phyloP scores from a whole-genome alignment of 2,888 invertebrate genomes.

The Chironomus tentans region DNA sequence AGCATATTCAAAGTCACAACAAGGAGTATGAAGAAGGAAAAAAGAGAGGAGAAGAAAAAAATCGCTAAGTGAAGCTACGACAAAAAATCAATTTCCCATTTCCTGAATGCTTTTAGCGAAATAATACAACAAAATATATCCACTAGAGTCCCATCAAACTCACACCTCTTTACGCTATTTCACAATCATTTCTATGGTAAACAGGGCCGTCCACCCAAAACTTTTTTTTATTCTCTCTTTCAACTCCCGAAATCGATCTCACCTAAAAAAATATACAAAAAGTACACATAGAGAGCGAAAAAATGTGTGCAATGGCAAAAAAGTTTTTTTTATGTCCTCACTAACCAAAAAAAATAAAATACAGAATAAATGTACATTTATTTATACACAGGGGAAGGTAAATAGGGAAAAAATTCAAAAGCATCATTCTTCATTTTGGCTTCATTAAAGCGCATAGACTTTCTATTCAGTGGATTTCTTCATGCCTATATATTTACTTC shows the following conservation, averaged over 20 bases:
- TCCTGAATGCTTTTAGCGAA: conserved; percentile 12
- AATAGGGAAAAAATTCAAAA: not conserved
- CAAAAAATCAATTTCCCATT: conserved; percentile 16
- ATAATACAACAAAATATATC: conserved; percentile 10
- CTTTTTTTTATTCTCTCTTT: too few relatives aligned
- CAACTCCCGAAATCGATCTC: not conserved
- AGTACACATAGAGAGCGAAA: not conserved
- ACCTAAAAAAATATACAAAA: not conserved
- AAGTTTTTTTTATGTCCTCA: not conserved
- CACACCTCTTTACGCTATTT: not conserved
- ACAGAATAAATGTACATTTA: not conserved
- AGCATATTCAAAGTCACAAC: conserved; percentile 18
- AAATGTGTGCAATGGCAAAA: not conserved
- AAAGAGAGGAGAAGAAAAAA: not conserved
- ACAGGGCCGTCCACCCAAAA: not conserved
- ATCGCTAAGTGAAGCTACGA: not conserved
- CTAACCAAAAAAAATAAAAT: not conserved
- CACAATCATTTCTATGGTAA: not conserved
- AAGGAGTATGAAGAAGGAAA: not conserved
- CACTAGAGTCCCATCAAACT: not conserved
- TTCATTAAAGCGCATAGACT: not conserved
- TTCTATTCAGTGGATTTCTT: not conserved
- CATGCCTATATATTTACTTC: not conserved
- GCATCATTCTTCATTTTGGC: not conserved
- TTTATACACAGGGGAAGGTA: not conserved